A percentile compares a stretch with the other conserved stretches of the same genome.
Evolutionary conservation across 2,888 invertebrate species (phyloP).

Genomic region (Cheilosia pagana): DNA sequence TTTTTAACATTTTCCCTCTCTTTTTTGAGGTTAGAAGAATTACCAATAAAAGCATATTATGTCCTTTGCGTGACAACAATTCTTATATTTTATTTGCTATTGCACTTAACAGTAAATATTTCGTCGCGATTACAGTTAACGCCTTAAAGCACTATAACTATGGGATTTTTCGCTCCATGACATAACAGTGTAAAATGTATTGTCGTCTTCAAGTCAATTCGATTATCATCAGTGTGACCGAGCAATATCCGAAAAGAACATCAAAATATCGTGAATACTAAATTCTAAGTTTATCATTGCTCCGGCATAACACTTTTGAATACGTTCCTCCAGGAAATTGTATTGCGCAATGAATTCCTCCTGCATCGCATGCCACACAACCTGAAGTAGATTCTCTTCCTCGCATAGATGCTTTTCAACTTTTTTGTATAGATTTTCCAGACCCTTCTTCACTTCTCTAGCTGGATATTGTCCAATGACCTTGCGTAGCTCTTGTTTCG

Average conservation of each 20-base stretch:
- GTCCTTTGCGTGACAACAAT: constrained; percentile 14
- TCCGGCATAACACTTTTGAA: constrained; percentile 97
- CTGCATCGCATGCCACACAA: constrained; percentile 99
- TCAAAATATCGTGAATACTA: constrained; percentile 96
- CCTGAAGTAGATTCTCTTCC: constrained; percentile 95
- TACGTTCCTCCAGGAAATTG: constrained; percentile 95
- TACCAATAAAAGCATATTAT: not conserved
- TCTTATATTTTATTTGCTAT: constrained; percentile 77
- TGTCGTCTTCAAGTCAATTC: constrained; percentile 26
- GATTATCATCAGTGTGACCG: constrained; percentile 90
- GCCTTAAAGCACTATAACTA: constrained; percentile 63
- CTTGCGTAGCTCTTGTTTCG: constrained; percentile 97
- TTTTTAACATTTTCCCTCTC: not conserved
- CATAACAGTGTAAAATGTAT: constrained; percentile 56
- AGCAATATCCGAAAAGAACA: constrained; percentile 99
- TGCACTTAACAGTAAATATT: constrained; percentile 80
- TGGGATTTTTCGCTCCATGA: constrained; percentile 40
- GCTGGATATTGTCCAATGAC: constrained; percentile 97
- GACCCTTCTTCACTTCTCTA: constrained; percentile 95
- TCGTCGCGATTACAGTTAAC: constrained; percentile 55
- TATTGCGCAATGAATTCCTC: constrained; percentile 99
- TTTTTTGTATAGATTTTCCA: constrained; percentile 96
- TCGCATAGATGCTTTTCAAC: constrained; percentile 99
- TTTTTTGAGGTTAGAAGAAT: too few relatives aligned
- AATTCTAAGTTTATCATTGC: constrained; percentile 97